Conservation (phyloP, 2,888 invertebrate genomes). For the Troilus luridus region DNA sequence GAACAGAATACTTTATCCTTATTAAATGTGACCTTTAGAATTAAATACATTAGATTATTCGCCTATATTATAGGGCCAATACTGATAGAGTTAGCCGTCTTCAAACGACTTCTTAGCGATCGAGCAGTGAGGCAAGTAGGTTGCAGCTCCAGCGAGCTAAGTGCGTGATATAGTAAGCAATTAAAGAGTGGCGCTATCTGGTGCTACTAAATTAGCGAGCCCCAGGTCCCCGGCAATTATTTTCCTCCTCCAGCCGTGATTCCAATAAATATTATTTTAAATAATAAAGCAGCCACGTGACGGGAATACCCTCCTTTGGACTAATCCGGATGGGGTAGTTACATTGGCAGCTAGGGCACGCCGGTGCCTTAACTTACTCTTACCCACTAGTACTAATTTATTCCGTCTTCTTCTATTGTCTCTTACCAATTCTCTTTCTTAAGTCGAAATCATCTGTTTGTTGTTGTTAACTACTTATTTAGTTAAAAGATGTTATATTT, state of each 20-base stretch:
- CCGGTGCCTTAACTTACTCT: not conserved
- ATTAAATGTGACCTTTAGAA: too few species aligned
- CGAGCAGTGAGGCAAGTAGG: not conserved
- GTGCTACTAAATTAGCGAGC: slow-evolving; percentile 19
- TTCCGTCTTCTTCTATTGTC: not conserved
- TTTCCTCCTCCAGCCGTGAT: slow-evolving; percentile 56
- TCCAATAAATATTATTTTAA: slow-evolving; percentile 62
- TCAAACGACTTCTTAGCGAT: not conserved
- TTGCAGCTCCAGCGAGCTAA: not conserved
- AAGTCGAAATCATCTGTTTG: not conserved
- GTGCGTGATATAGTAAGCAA: slow-evolving; percentile 24
- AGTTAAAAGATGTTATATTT: too few species aligned
- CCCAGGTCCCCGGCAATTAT: slow-evolving; percentile 13
- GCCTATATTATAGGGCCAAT: not conserved
- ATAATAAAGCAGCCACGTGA: slow-evolving; percentile 62
- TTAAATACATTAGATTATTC: too few species aligned
- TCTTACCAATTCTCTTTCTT: not conserved
- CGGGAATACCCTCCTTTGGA: slow-evolving; percentile 49
- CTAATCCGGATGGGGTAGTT: not conserved
- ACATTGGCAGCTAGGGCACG: slow-evolving; percentile 8
- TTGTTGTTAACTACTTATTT: too few species aligned
- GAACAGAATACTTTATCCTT: too few species aligned
- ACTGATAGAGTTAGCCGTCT: not conserved
- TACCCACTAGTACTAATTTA: not conserved
- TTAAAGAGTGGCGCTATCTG: slow-evolving; percentile 46